These are phyloP conservation scores for Syngnathus floridae DNA, from an alignment of 2,113 vertebrate genomes.

Conservation along the genomic window DNA sequence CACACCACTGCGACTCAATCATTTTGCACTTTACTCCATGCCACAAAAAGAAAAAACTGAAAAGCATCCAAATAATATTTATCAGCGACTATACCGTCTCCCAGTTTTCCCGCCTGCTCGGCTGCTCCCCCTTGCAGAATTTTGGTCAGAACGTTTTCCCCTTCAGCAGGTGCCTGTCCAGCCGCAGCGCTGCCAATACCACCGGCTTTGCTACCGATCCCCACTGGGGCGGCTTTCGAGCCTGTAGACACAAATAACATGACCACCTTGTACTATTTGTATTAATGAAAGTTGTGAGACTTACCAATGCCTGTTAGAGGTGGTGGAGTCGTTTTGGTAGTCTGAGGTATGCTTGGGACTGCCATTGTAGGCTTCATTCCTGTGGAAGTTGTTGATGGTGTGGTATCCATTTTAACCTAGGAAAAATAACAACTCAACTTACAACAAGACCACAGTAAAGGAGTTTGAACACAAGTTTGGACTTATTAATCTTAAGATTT, in stretches of 20 bases:
- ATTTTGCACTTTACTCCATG: neutral
- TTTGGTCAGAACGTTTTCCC: conserved; percentile 90
- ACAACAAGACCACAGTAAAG: neutral
- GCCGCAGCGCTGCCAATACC: conserved; percentile 67
- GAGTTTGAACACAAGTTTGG: neutral
- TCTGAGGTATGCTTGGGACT: conserved; percentile 65
- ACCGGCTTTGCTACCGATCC: conserved; percentile 71
- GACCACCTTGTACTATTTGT: neutral
- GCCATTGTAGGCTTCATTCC: conserved; percentile 74
- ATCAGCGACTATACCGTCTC: conserved; percentile 77
- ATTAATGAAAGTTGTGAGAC: conserved; percentile 23
- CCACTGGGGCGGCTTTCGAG: conserved; percentile 73
- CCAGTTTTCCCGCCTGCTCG: conserved; percentile 96
- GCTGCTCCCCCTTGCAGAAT: conserved; percentile 92
- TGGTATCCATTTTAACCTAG: conserved; percentile 74
- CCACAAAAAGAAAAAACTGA: neutral
- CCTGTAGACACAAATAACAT: conserved; percentile 62
- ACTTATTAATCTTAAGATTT: neutral
- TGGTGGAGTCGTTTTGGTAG: conserved; percentile 73
- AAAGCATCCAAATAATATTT: neutral
- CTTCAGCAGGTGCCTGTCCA: conserved; percentile 76
- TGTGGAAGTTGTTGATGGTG: conserved; percentile 58
- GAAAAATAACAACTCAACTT: conserved; percentile 10
- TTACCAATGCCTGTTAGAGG: conserved; percentile 81
- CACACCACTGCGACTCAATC: neutral